Evolutionary conservation across 2,888 invertebrate species (phyloP).

Genomic region (Mythimna impura): DNA sequence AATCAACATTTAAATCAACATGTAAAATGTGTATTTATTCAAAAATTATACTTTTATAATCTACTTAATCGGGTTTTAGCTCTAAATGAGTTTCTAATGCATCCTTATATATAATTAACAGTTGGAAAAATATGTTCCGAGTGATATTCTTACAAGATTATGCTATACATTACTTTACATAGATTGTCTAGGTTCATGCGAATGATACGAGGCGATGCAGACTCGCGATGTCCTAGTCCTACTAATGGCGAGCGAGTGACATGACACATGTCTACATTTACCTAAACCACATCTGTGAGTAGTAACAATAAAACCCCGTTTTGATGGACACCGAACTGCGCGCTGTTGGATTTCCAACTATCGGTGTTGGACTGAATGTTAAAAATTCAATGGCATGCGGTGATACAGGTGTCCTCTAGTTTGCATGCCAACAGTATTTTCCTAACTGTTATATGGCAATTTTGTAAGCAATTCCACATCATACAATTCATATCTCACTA

Average conservation of each 20-base stretch:
- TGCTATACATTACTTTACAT: constrained; percentile 78
- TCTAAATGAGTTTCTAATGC: constrained; percentile 65
- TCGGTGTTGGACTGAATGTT: no score
- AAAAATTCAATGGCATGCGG: background rate
- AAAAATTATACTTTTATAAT: constrained; percentile 59
- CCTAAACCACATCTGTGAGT: constrained; percentile 7
- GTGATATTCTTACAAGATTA: constrained; percentile 79
- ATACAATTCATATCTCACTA: background rate
- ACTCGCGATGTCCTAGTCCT: constrained; percentile 14
- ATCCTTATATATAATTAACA: constrained; percentile 75
- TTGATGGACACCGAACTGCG: no score
- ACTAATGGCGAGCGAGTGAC: constrained; percentile 30
- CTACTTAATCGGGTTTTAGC: constrained; percentile 55
- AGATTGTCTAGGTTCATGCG: constrained; percentile 80
- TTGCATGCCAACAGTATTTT: background rate
- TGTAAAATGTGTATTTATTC: constrained; percentile 55
- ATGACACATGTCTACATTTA: constrained; percentile 6
- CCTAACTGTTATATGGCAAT: constrained; percentile 10
- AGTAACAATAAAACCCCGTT: constrained; percentile 1
- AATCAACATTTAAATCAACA: constrained; percentile 57
- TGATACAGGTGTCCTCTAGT: background rate
- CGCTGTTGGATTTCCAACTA: background rate
- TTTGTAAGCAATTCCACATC: background rate
- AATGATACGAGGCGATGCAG: constrained; percentile 81
- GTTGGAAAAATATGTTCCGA: constrained; percentile 86